Conservation (phyloP, 1,140 invertebrate species). For the Oreohelix idahoensis region DNA sequence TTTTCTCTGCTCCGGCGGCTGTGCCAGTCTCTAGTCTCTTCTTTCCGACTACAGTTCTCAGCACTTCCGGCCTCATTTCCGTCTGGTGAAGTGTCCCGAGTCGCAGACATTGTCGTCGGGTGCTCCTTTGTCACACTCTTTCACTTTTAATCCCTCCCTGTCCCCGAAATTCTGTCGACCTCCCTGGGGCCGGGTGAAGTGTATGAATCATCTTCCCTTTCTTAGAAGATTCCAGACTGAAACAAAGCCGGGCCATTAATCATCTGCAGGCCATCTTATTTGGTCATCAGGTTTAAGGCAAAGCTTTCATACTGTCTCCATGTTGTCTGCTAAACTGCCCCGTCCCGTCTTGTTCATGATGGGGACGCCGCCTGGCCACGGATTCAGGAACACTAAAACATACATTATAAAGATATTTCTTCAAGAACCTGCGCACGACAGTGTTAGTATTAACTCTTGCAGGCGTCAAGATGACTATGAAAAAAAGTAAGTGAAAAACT, state of each 20-base stretch:
- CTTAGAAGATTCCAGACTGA: neutral
- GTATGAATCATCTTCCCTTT: slow-evolving; percentile 1
- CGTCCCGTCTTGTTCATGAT: too few species aligned
- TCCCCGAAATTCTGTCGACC: neutral
- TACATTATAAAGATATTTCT: too few species aligned
- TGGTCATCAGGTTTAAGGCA: neutral
- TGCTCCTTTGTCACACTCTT: neutral
- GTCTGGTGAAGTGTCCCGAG: neutral
- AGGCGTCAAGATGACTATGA: too few species aligned
- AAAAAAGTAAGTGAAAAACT: too few species aligned
- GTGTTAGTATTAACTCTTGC: too few species aligned
- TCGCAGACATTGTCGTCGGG: neutral
- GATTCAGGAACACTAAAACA: too few species aligned
- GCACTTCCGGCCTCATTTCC: neutral
- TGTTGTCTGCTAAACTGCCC: too few species aligned
- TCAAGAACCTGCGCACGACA: too few species aligned
- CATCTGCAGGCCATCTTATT: neutral
- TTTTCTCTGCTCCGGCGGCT: too few species aligned
- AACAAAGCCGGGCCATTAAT: neutral
- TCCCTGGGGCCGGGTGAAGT: neutral
- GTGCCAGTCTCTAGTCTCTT: neutral
- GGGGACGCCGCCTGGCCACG: too few species aligned
- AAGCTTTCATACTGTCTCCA: neutral
- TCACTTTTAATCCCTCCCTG: neutral
- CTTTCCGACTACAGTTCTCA: neutral